Conservation (phyloP, 2,888 invertebrate species). For the Cheilosia vernalis region DNA sequence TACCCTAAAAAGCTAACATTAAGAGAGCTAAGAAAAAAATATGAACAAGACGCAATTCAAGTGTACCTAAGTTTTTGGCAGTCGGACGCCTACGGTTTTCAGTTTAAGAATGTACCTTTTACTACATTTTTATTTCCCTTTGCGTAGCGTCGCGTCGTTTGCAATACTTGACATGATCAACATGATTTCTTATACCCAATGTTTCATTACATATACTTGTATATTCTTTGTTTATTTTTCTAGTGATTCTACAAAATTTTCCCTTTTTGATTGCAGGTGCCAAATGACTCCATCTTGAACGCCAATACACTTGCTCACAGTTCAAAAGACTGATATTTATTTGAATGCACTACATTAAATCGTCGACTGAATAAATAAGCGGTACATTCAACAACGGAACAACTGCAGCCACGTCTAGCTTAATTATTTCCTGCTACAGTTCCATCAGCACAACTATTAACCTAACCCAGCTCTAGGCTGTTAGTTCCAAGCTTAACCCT, state of each 20-base stretch:
- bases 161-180: no score
- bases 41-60: no score
- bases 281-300: neutral
- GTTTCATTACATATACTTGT: no score
- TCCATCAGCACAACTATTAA: constrained; percentile 7
- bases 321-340: neutral
- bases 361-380: constrained; percentile 1
- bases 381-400: neutral
- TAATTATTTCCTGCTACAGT: constrained; percentile 39
- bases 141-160: no score
- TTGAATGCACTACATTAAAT: constrained; percentile 2
- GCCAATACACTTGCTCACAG: neutral
- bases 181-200: no score
- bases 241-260: neutral
- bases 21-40: no score
- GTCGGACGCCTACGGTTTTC: no score
- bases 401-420: constrained; percentile 22
- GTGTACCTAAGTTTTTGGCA: no score
- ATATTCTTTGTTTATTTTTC: neutral
- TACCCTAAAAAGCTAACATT: no score
- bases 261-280: constrained; percentile 3
- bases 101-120: no score
- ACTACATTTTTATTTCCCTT: no score
- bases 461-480: constrained; percentile 2
- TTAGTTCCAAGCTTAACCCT: constrained; percentile 27